Conservation (phyloP, 2,797 vertebrate species). For the Lophotriccus pileatus region DNA sequence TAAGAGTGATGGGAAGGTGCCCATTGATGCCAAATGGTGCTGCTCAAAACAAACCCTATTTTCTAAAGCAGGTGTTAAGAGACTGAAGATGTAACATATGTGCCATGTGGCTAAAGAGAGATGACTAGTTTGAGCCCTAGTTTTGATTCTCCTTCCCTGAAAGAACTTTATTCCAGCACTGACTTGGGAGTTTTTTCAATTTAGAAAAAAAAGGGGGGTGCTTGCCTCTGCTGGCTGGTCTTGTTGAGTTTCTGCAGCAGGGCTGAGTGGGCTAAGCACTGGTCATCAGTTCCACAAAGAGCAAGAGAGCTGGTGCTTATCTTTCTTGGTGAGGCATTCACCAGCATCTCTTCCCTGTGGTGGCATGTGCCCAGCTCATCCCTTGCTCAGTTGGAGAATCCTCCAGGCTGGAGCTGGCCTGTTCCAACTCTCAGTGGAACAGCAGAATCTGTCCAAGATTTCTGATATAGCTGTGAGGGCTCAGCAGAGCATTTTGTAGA, state of each 20-base stretch:
- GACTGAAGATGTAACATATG: neutral
- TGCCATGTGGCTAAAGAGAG: neutral
- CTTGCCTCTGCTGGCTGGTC: slow-evolving; percentile 44
- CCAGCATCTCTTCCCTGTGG: neutral
- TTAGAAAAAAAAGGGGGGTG: slow-evolving; percentile 26
- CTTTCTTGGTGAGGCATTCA: neutral
- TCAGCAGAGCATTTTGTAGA: neutral
- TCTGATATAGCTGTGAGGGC: neutral
- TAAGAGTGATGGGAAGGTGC: neutral
- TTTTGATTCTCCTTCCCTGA: neutral
- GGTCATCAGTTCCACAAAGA: neutral
- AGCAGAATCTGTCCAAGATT: neutral
- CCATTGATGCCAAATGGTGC: neutral
- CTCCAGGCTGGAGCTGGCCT: neutral
- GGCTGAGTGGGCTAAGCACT: neutral
- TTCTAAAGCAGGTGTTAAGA: neutral
- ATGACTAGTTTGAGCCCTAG: neutral
- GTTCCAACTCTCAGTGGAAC: neutral
- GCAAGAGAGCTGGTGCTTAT: neutral
- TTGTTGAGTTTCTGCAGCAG: slow-evolving; percentile 24
- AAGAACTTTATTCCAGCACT: neutral
- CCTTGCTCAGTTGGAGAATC: neutral
- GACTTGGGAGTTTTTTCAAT: neutral
- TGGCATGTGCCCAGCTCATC: neutral
- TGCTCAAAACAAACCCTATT: neutral